Evolutionary conservation across 2,113 vertebrate genomes (phyloP), one percentile per base, ranked within the genome.

Genomic region (Pao palembangensis): DNA sequence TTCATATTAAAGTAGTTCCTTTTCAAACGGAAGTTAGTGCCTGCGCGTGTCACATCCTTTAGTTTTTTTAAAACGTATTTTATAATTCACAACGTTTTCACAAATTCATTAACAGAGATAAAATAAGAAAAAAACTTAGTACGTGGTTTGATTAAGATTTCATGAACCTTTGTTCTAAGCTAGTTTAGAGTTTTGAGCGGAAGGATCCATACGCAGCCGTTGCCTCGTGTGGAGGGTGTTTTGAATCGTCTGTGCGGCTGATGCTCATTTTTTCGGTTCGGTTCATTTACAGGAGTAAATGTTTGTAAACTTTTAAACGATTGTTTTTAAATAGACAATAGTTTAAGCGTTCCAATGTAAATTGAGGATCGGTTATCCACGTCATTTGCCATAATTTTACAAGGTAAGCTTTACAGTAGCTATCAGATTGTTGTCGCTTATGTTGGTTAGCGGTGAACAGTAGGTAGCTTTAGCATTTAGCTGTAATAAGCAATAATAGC

Each of bases 1-100:
- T 92, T 92, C 85, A 79, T 88, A 91, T 78, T 69, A 69, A 79
- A 81, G 31, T 21, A 85, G 71, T 64, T 74, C 81, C 5, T 58
- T 48, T 43, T n/a, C 23, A 63, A 17, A 58, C 63, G 67, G 67
- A 68, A 69, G 59, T 68, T 85, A 85, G 84, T 73, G 11, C 67
- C 49, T 4, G 1, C 34, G 0, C 0, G 23, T 15, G 14, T 7
- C 10, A 2, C 25, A 3, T 28, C 13, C 6, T 5, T 15, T 13
- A 6, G 1, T 31, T 52, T 16, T 51, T 51, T 8, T 6, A 6
- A 5, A 25, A 6, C 10, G 4, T 14, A 15, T 51, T 51, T 51
- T 51, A 47, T 13, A 47, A n/a, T 47, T 47, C n/a, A 17, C 44
- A 28, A 3, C 10, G 13, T 44, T 47, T 17, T 47, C 15, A 16